Base-by-base conservation (phyloP, 2,797 vertebrate genomes). In the Tokudaia tokunoshimensis region DNA sequence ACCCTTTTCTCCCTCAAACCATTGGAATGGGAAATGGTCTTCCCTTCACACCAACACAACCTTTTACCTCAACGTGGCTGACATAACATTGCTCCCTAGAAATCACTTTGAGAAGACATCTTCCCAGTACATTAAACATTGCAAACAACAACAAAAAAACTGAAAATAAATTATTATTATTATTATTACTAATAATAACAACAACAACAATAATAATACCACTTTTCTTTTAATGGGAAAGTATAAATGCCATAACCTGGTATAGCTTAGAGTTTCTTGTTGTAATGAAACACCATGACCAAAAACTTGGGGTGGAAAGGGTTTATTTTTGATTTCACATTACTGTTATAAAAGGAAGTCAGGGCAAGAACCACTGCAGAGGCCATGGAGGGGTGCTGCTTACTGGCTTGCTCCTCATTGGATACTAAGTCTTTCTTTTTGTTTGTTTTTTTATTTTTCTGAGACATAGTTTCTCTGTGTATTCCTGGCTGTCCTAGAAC, bases 141-240 rank as follows among this genome's bases (percentile, higher is more conserved):
- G 44, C 84, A 90, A 61, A 57, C 5, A 90, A 76, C 70, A 95
- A 44, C n/a, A 74, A 76, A 93, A 95, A 86, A 92, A 34, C 67
- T n/a, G 67, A 70, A 70, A 24, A 67, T 65, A 83, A 44, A 65
- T 31, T 44, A 81, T 41, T 41, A 41, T 41, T 41, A 41, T 41
- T 41, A 41, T 41, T 41, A 41, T 41, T 41, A 37, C 59, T 44
- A 13, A 34, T 41, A 17, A 41, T 82, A 82, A 37, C 59, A 41
- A 41, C 41, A 41, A 41, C 41, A 41, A 41, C 41, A 41, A 82
- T 94, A 59, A 93, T 41, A 82, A 11, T 37, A 31, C 11, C 3
- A 90, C 14, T 75, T 65, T 52, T 24, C 55, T 82, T 79, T 94
- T 67, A 89, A 22, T 78, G 65, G 65, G 20, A 83, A 65, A 75